Evolutionary conservation across 2,797 vertebrate species (phyloP), one percentile per base, ranked within the genome.

Genomic region (Moxostoma hubbsi): DNA sequence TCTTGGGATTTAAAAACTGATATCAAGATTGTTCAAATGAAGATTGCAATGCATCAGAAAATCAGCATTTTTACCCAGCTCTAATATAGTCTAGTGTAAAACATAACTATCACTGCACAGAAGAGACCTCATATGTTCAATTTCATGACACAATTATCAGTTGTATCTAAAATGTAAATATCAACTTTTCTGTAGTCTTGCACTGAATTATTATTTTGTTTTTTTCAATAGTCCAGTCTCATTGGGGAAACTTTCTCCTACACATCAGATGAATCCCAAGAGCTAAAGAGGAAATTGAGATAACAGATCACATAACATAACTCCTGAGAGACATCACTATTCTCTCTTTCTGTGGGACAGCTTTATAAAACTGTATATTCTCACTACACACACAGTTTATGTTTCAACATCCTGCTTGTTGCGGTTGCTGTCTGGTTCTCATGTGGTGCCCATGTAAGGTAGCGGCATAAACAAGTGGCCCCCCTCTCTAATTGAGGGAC

Each of bases 381-480:
- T 24, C 24, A 24, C 24, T 24, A 24, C 16, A 67, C 72, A 61
- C 9, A 73, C 73, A 59, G 61, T 15, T 79, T 72, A 51, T 51
- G 61, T 50, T 66, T 65, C 9, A 58, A 79, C 54, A 66, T 79
- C 77, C 69, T 72, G 46, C 12, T 15, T 61, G 47, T 57, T 53
- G 24, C 13, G 2, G 13, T 61, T 0, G 2, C 36, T 49, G 24
- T 47, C 7, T 46, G 24, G 43, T 46, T 73, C 16, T 78, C 74
- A 79, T 50, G 75, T 50, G 7, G 80, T 88, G 89, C 11, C 92
- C 92, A 88, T 93, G 78, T 93, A 92, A 90, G 92, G 89, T 84
- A 89, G 84, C 50, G 66, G 15, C 58, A 83, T 67, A 47, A 53
- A 67, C 12, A 73, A 50, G 75, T 6, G 9, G 47, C 24, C 47